Evolutionary conservation across 2,888 invertebrate genomes (phyloP).

Genomic region (Allophyes oxyacanthae): DNA sequence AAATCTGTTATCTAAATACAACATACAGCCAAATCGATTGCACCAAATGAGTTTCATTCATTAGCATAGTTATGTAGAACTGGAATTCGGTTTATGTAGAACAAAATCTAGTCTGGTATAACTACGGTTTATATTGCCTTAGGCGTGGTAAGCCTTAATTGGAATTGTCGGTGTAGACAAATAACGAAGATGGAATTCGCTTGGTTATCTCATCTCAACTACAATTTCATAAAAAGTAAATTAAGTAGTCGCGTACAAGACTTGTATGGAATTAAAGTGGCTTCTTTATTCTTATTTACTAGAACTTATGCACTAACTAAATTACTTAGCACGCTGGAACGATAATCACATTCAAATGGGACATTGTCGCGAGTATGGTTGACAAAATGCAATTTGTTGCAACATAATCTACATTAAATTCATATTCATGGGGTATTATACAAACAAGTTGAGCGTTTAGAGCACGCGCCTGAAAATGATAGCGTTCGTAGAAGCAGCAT

Average conservation of each 20-base stretch:
- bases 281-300: slow-evolving; percentile 40
- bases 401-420: slow-evolving; percentile 55
- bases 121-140: slow-evolving; percentile 29
- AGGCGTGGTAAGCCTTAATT: slow-evolving; percentile 49
- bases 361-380: slow-evolving; percentile 41
- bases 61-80: slow-evolving; percentile 55
- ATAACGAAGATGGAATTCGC: slow-evolving; percentile 38
- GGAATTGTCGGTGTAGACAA: slow-evolving; percentile 38
- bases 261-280: slow-evolving; percentile 15
- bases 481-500: slow-evolving; percentile 44
- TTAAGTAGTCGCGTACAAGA: no score
- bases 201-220: slow-evolving; percentile 20
- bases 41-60: slow-evolving; percentile 51
- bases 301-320: slow-evolving; percentile 42
- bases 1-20: slow-evolving; percentile 29
- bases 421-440: slow-evolving; percentile 53
- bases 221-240: no score
- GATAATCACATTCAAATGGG: slow-evolving; percentile 52
- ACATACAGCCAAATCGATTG: slow-evolving; percentile 40
- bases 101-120: slow-evolving; percentile 36
- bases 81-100: slow-evolving; percentile 46
- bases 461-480: slow-evolving; percentile 53
- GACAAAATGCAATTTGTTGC: slow-evolving; percentile 54
- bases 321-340: slow-evolving; percentile 35
- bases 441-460: slow-evolving; percentile 48